phyloP scores from a whole-genome alignment of 2,797 vertebrate species.

The Falco concolor region DNA sequence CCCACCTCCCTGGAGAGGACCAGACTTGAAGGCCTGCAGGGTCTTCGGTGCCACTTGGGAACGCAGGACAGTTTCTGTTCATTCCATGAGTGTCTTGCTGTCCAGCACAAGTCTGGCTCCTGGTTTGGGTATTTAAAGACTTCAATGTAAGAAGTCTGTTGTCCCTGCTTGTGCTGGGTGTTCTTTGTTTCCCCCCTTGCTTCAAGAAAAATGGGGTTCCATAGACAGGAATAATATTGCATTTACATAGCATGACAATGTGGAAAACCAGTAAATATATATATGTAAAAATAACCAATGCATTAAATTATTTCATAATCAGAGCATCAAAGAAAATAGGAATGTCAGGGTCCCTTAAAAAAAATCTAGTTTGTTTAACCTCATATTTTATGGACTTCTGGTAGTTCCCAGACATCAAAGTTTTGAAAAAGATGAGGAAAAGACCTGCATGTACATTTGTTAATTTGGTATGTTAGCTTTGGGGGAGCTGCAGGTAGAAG shows the following conservation, averaged over 20 bases:
- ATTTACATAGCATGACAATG: neutral
- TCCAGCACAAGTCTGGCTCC: neutral
- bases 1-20: neutral
- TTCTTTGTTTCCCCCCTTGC: neutral
- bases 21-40: neutral
- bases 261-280: neutral
- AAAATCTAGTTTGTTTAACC: neutral
- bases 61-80: neutral
- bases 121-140: neutral
- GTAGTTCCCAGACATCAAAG: neutral
- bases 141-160: neutral
- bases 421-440: neutral
- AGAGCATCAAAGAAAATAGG: neutral
- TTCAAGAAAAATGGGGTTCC: neutral
- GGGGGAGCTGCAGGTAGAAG: neutral
- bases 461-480: neutral
- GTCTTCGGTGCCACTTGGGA: neutral
- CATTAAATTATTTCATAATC: neutral
- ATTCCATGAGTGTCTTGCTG: neutral
- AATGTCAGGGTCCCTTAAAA: neutral
- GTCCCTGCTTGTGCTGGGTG: neutral
- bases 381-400: neutral
- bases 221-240: neutral
- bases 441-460: neutral
- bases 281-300: neutral